Evolutionary conservation across 2,797 vertebrate genomes (phyloP).

Genomic region (Syngnathus rostellatus): DNA sequence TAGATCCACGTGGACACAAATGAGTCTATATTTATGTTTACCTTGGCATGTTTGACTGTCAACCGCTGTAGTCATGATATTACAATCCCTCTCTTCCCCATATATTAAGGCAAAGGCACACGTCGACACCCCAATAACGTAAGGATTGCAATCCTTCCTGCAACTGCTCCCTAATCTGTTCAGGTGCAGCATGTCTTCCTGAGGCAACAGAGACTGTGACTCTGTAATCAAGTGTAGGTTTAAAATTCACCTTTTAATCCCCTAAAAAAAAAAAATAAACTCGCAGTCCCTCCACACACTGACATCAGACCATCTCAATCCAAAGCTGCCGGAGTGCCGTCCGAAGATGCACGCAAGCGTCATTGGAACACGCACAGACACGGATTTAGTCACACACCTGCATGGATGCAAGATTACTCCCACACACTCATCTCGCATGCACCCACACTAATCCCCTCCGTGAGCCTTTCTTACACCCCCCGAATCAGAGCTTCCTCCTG

Average conservation of each 20-base stretch:
- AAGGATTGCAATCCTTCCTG: slow-evolving; percentile 24
- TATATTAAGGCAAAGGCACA: slow-evolving; percentile 10
- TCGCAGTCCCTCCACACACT: slow-evolving; percentile 44
- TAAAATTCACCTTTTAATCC: slow-evolving; percentile 64
- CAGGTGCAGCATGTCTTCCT: slow-evolving; percentile 52
- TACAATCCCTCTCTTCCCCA: slow-evolving; percentile 19
- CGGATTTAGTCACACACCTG: slow-evolving; percentile 64
- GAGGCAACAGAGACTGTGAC: slow-evolving; percentile 48
- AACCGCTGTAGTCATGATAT: slow-evolving; percentile 21
- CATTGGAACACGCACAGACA: slow-evolving; percentile 44
- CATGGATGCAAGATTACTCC: slow-evolving; percentile 48
- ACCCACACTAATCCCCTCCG: slow-evolving; percentile 50
- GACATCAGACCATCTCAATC: slow-evolving; percentile 60
- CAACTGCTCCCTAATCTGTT: slow-evolving; percentile 50
- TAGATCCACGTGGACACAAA: slow-evolving; percentile 26
- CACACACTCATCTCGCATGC: slow-evolving; percentile 36
- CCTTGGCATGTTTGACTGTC: slow-evolving; percentile 34
- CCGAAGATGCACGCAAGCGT: slow-evolving; percentile 51
- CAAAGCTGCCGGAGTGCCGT: slow-evolving; percentile 47
- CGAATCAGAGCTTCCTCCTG: slow-evolving; percentile 36
- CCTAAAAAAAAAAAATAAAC: slow-evolving; percentile 26
- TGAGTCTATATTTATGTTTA: slow-evolving; percentile 13
- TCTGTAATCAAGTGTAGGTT: slow-evolving; percentile 63
- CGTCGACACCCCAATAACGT: slow-evolving; percentile 10
- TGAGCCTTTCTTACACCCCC: slow-evolving; percentile 42